phyloP scores from a whole-genome alignment of 2,888 invertebrate species.

The Auanema sp. region DNA sequence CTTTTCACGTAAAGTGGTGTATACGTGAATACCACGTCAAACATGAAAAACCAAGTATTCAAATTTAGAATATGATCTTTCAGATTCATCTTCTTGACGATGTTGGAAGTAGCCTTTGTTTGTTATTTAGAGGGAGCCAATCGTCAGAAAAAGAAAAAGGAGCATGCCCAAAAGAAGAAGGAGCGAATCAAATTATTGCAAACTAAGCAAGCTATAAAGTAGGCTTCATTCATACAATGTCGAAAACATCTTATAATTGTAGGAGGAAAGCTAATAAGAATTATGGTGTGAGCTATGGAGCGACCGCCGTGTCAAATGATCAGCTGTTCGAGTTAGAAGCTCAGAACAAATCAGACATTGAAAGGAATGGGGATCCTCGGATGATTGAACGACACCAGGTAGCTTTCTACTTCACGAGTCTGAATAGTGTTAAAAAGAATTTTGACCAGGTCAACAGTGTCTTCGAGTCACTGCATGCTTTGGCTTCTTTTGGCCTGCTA shows the following conservation, averaged over 20 bases:
- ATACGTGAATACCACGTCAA: constrained; percentile 10
- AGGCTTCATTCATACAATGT: neutral
- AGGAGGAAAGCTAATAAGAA: constrained; percentile 32
- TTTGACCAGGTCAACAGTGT: constrained; percentile 26
- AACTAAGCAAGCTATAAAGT: constrained; percentile 1
- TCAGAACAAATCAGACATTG: neutral
- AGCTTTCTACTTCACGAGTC: neutral
- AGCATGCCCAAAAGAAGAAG: constrained; percentile 36
- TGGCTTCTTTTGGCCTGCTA: constrained; percentile 37
- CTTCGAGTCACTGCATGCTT: constrained; percentile 43
- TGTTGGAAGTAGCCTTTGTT: constrained; percentile 59
- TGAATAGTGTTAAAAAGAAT: neutral
- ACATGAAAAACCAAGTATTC: neutral
- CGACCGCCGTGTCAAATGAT: constrained; percentile 27
- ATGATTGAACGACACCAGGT: too few relatives aligned
- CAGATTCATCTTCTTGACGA: constrained; percentile 57
- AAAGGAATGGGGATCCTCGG: too few relatives aligned
- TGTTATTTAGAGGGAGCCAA: constrained; percentile 51
- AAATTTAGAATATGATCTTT: constrained; percentile 9
- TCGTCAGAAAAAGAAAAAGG: constrained; percentile 33
- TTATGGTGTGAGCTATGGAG: constrained; percentile 28
- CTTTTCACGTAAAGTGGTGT: neutral
- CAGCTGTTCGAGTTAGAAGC: neutral
- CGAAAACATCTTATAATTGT: neutral
- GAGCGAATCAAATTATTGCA: constrained; percentile 33